A percentile compares a stretch with the other conserved stretches of the same genome.
Conservation (phyloP, 2,113 vertebrate genomes). For the Anolis carolinensis region DNA sequence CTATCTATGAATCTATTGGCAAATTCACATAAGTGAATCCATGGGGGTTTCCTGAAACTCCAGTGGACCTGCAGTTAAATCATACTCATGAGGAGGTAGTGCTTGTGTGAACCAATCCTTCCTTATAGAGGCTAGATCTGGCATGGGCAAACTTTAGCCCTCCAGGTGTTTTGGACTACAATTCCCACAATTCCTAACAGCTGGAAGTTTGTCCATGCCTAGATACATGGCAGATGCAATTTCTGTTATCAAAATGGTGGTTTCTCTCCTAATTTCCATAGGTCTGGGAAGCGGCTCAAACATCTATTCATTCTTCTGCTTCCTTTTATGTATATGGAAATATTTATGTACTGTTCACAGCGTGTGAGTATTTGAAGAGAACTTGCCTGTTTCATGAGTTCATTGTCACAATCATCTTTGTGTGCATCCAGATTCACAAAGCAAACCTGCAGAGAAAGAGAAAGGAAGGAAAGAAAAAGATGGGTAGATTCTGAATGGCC, state of each 20-base stretch:
- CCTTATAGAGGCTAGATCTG: too few relatives aligned
- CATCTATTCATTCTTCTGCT: not conserved
- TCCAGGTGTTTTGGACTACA: too few relatives aligned
- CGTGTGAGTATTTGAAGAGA: not conserved
- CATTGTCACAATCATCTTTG: constrained; percentile 76
- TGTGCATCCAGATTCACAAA: constrained; percentile 90
- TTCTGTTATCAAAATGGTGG: not conserved
- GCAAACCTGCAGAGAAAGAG: constrained; percentile 83
- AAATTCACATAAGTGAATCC: not conserved
- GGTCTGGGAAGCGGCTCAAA: not conserved
- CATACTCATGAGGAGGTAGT: not conserved
- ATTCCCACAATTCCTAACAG: too few relatives aligned
- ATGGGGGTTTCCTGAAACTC: too few relatives aligned
- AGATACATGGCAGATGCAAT: not conserved
- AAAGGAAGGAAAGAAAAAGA: not conserved
- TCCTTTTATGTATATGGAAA: not conserved
- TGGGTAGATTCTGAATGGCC: not conserved
- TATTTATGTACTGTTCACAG: not conserved
- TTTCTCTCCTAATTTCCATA: not conserved
- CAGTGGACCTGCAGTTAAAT: not conserved
- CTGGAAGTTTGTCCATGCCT: too few relatives aligned
- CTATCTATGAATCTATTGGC: not conserved
- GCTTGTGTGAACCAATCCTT: not conserved
- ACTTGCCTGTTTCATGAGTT: constrained; percentile 79
- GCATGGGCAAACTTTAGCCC: too few relatives aligned